Percentiles rank a stretch among this genome's conserved stretches.
Conservation (phyloP, 2,113 vertebrate species). For the Onychostoma macrolepis region DNA sequence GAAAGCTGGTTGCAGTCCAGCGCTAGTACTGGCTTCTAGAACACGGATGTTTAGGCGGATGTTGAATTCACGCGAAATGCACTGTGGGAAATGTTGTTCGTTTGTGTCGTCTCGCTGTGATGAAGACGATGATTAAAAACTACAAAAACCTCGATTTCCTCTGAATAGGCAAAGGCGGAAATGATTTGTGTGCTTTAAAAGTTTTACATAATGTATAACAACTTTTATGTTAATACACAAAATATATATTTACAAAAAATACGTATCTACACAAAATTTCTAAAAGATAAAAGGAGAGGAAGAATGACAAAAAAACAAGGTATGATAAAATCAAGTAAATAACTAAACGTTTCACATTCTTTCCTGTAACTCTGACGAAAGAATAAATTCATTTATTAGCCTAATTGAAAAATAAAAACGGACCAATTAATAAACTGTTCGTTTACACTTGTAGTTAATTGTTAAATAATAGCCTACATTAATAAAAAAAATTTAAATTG, state of each 20-base stretch:
- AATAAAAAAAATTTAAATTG: neutral
- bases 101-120: neutral
- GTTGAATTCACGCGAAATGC: neutral
- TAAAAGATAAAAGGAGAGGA: neutral
- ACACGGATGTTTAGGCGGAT: constrained; percentile 30
- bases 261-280: neutral
- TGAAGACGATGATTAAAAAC: neutral
- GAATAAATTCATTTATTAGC: neutral
- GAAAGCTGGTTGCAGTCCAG: constrained; percentile 1
- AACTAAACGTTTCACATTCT: neutral
- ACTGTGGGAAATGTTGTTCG: constrained; percentile 21
- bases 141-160: constrained; percentile 13
- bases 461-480: neutral
- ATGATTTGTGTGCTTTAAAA: neutral
- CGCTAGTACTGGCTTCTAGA: neutral
- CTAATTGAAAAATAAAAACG: neutral
- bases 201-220: neutral
- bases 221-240: neutral
- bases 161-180: neutral
- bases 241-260: neutral
- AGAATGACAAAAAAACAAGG: neutral
- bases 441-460: neutral
- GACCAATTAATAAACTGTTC: neutral
- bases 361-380: too few relatives aligned
- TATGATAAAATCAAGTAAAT: neutral